Conservation (phyloP, 2,888 invertebrate species). For the Epinotia bilunana region DNA sequence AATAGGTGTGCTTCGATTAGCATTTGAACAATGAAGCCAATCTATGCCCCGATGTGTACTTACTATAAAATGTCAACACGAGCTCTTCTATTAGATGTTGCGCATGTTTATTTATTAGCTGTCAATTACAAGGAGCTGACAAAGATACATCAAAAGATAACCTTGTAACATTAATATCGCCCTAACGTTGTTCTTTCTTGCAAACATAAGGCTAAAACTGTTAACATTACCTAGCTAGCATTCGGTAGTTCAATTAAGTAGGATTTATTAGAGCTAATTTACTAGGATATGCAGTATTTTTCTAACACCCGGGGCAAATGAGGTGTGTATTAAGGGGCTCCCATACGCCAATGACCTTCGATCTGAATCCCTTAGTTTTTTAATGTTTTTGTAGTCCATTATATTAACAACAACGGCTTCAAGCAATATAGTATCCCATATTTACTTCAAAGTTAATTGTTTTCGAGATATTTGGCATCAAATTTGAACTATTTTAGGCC, state of each 20-base stretch:
- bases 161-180: constrained; percentile 30
- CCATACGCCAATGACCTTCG: too few relatives aligned
- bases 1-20: constrained; percentile 39
- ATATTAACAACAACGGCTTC: too few relatives aligned
- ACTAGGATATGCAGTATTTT: neutral
- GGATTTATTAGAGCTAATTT: too few relatives aligned
- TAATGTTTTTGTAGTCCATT: too few relatives aligned
- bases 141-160: constrained; percentile 31
- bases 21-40: constrained; percentile 43
- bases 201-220: neutral
- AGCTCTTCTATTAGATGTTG: constrained; percentile 28
- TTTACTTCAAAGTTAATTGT: too few relatives aligned
- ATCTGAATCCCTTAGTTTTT: too few relatives aligned
- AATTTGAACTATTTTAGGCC: too few relatives aligned
- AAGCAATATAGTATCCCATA: too few relatives aligned
- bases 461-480: too few relatives aligned
- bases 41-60: constrained; percentile 17
- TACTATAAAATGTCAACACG: constrained; percentile 40
- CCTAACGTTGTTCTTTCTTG: constrained; percentile 12
- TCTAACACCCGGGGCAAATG: too few relatives aligned
- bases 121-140: constrained; percentile 35
- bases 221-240: neutral
- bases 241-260: neutral
- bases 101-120: constrained; percentile 32
- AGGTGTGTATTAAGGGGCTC: too few relatives aligned